These are phyloP conservation scores for Gila robusta DNA, from an alignment of 2,797 vertebrate genomes.

Conservation along the genomic window DNA sequence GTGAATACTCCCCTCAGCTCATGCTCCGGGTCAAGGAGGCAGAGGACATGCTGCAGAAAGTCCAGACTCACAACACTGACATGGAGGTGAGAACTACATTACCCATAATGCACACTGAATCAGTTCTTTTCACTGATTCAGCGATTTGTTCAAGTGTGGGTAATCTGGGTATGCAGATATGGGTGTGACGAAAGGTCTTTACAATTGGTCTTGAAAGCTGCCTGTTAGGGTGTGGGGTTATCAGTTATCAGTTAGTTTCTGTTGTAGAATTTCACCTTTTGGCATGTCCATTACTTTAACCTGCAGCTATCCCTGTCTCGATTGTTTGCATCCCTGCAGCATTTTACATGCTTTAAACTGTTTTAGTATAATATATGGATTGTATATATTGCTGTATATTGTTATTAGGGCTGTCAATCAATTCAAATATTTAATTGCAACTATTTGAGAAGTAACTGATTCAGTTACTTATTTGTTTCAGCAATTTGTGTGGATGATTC, in stretches of 20 bases:
- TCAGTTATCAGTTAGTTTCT: neutral
- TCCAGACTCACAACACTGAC: conserved; percentile 85
- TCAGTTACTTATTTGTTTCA: neutral
- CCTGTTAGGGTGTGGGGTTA: neutral
- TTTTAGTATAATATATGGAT: neutral
- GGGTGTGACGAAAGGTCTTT: neutral
- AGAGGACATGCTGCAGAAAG: conserved; percentile 89
- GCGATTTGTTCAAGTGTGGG: neutral
- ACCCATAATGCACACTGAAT: conserved; percentile 18
- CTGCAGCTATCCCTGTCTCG: too few relatives aligned
- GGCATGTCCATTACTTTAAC: too few relatives aligned
- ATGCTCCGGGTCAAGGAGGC: conserved; percentile 87
- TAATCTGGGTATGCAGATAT: neutral
- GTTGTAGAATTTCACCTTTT: too few relatives aligned
- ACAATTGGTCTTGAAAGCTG: neutral
- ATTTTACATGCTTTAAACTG: neutral
- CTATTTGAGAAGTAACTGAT: neutral
- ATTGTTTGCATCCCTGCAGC: neutral
- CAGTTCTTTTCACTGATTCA: neutral
- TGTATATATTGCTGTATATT: neutral
- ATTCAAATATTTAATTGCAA: neutral
- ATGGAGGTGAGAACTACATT: conserved; percentile 85
- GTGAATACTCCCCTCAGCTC: conserved; percentile 90
- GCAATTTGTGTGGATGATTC: neutral
- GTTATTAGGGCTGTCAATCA: neutral